Base-by-base conservation (phyloP, 2,113 vertebrate species). In the Corythoichthys intestinalis region DNA sequence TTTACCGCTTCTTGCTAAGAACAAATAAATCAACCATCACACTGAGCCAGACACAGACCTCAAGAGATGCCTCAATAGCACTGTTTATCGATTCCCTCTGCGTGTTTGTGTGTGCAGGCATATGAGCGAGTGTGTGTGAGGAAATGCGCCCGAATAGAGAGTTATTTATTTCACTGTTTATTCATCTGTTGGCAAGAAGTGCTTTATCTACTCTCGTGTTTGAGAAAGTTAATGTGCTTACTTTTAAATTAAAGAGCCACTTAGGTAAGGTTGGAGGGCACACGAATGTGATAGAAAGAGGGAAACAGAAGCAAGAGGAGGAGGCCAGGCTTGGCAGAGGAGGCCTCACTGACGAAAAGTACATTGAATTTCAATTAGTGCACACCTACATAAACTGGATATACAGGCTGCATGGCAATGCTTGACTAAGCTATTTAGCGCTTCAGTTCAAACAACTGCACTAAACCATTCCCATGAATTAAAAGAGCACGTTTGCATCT, bases 331-430 rank as follows among this genome's bases (percentile, higher is more conserved):
- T 65, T 38, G 52, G 77, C 72, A 65, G 73, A 72, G 68, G 72
- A 75, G 79, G 84, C 82, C 66, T 50, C 82, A 72, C 86, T 76
- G 83, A 87, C 54, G 74, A 84, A 80, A 83, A 86, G 69, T 81
- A 85, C 89, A 91, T 87, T 88, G 91, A 88, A 88, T 90, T 91
- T 88, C 89, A 90, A 85, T 90, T 88, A 83, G 81, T 69, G 59
- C 75, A 83, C 72, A 85, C 76, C 83, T 85, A 76, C 76, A 90
- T 89, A 90, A 90, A 84, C 89, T 28, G 20, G 20, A 28, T 28
- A 92, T 87, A 87, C 83, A 86, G 81, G 78, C 81, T 87, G 86
- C 84, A 88, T 83, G 80, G 74, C 69, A 72, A 86, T 83, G 84
- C 86, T 85, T 81, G 78, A 74, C 71, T 81, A 83, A 88, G 89